Evolutionary conservation across 2,888 invertebrate genomes (phyloP).

Genomic region (Callyntrura guangdongensis): DNA sequence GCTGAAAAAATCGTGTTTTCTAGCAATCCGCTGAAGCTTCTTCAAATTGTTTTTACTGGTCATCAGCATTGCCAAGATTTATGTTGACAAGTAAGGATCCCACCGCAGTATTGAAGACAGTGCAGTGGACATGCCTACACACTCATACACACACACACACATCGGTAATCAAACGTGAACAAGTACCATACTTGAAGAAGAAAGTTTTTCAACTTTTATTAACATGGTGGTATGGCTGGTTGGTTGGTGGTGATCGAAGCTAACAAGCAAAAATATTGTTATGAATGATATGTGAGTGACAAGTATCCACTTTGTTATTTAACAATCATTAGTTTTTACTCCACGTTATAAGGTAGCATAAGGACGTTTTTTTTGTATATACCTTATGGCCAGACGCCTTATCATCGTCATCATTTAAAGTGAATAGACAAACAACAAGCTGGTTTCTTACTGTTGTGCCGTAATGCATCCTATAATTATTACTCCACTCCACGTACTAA

Average conservation of each 20-base stretch:
- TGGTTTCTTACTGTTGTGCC: background rate
- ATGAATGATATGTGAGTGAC: constrained; percentile 79
- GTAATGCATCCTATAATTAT: background rate
- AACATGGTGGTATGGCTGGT: constrained; percentile 33
- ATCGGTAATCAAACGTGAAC: no score
- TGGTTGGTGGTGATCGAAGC: constrained; percentile 56
- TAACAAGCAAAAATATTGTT: constrained; percentile 78
- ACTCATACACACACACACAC: background rate
- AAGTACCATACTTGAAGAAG: background rate
- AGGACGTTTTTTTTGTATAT: background rate
- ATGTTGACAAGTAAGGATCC: constrained; percentile 70
- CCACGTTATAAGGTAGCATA: background rate
- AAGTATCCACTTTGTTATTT: constrained; percentile 65
- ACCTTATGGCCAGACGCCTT: background rate
- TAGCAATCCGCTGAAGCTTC: background rate
- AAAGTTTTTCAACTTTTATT: constrained; percentile 18
- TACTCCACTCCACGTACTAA: constrained; percentile 28
- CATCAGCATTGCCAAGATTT: constrained; percentile 70
- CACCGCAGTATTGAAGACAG: constrained; percentile 6
- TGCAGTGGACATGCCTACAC: background rate
- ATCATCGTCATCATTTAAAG: background rate
- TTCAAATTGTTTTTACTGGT: constrained; percentile 52
- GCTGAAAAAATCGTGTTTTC: constrained; percentile 12
- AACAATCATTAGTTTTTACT: constrained; percentile 53
- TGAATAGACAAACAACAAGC: background rate